These are phyloP conservation scores for Gymnothorax javanicus DNA, from an alignment of 2,797 vertebrate genomes.

Conservation along the genomic window DNA sequence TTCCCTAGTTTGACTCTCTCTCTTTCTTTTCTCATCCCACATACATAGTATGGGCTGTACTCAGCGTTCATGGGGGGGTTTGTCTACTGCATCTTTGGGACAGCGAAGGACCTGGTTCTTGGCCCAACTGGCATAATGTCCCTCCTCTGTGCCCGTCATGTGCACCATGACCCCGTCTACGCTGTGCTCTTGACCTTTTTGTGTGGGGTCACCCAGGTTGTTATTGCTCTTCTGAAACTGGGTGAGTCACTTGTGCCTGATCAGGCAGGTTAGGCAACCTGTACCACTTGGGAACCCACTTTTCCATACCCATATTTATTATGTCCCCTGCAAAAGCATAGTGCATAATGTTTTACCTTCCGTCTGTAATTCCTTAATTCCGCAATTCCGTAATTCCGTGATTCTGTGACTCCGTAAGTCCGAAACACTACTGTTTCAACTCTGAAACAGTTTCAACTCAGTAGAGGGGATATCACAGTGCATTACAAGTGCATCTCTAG, in stretches of 20 bases:
- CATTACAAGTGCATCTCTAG: too few relatives aligned
- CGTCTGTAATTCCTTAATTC: too few relatives aligned
- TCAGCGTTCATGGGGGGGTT: constrained; percentile 94
- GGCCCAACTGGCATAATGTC: constrained; percentile 98
- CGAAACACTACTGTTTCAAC: too few relatives aligned
- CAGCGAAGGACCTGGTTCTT: constrained; percentile 90
- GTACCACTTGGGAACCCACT: too few relatives aligned
- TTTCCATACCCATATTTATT: too few relatives aligned
- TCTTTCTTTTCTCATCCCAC: not conserved
- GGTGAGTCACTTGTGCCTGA: constrained; percentile 69
- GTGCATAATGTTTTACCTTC: too few relatives aligned
- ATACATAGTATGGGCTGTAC: constrained; percentile 86
- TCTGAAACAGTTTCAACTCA: too few relatives aligned
- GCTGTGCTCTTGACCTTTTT: constrained; percentile 88
- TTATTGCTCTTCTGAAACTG: constrained; percentile 83
- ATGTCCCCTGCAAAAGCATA: too few relatives aligned
- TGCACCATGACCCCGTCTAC: constrained; percentile 73
- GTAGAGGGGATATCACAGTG: too few relatives aligned
- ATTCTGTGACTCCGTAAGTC: too few relatives aligned
- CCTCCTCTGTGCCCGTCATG: constrained; percentile 84
- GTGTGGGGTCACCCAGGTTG: constrained; percentile 84
- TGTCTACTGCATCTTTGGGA: constrained; percentile 90
- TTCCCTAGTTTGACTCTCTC: not conserved
- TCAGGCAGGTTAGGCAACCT: not conserved
- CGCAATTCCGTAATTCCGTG: too few relatives aligned